A percentile compares a stretch with the other conserved stretches of the same genome.
Conservation (phyloP, 1,140 invertebrate species). For the Brachionus sp. region DNA sequence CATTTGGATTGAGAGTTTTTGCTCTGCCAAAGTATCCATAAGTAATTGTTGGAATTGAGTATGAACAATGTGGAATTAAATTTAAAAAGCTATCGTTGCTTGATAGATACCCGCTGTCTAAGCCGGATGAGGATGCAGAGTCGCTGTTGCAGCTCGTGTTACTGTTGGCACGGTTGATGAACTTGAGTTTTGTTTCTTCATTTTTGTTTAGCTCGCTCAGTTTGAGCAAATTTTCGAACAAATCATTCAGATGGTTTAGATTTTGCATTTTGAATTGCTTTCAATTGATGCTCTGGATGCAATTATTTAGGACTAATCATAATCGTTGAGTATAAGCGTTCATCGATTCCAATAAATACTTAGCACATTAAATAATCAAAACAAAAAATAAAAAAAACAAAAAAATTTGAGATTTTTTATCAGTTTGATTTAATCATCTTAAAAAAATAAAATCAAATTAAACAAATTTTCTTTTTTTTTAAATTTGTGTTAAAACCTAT, state of each 20-base stretch:
- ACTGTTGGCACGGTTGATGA: conserved; percentile 16
- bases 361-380: neutral
- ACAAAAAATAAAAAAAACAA: conserved; percentile 1
- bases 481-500: neutral
- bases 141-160: conserved; percentile 27
- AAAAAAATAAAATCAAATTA: neutral
- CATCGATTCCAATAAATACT: neutral
- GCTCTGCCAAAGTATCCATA: conserved; percentile 36
- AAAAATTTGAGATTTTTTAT: conserved; percentile 24
- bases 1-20: neutral
- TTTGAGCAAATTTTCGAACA: conserved; percentile 28
- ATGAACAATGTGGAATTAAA: neutral
- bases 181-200: neutral
- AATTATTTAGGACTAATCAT: neutral
- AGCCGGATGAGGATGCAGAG: neutral
- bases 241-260: neutral
- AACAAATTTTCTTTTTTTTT: neutral
- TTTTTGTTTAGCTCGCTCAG: neutral
- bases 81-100: conserved; percentile 16
- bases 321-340: neutral
- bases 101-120: conserved; percentile 36
- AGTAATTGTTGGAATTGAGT: neutral
- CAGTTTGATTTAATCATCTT: conserved; percentile 32
- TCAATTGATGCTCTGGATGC: neutral
- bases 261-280: neutral